Base-by-base conservation (phyloP, 2,797 vertebrate genomes). In the Propithecus deckenii region DNA sequence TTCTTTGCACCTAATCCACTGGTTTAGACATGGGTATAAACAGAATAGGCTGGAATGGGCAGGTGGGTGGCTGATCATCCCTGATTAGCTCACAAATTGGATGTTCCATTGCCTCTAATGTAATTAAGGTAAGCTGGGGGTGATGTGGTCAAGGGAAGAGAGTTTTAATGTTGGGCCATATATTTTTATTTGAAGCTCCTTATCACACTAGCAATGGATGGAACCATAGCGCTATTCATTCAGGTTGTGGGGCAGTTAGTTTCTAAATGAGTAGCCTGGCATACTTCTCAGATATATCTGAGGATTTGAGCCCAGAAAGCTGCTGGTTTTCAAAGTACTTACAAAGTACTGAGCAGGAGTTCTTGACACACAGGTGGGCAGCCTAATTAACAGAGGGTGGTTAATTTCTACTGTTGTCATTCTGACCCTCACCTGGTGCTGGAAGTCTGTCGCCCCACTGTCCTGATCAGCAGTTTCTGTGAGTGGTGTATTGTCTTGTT, bases 121-220 rank as follows among this genome's bases (percentile, higher is more conserved):
- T 93, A 86, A 96, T 96, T 91, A 94, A 93, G 88, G 57, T 95
- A 87, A 95, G 78, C 38, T 94, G 25, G 46, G 14, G 23, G 30
- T 71, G 65, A 59, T 63, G 22, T 63, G 80, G 59, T 59, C 92
- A 95, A 94, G 86, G 80, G 79, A 93, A 93, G 95, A 95, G 41
- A 79, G 94, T 93, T 93, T 96, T 81, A 91, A 81, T 89, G 55
- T 78, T 46, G 80, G 85, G 20, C 43, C 80, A 67, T 95, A 93
- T 91, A 46, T 96, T 97, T 96, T 96, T 96, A 81, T 85, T 74
- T 79, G 71, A 88, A 65, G 76, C 32, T 65, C 32, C 86, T 86
- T 89, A 91, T 95, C 89, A 92, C 55, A 48, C 7, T 63, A n/a
- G 61, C 30, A 9, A 52, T 85, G 41, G 96, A 67, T 89, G 69